A percentile compares a stretch with the other conserved stretches of the same genome.
Conservation (phyloP, 1,140 invertebrate genomes). For the Hypothenemus hampei region DNA sequence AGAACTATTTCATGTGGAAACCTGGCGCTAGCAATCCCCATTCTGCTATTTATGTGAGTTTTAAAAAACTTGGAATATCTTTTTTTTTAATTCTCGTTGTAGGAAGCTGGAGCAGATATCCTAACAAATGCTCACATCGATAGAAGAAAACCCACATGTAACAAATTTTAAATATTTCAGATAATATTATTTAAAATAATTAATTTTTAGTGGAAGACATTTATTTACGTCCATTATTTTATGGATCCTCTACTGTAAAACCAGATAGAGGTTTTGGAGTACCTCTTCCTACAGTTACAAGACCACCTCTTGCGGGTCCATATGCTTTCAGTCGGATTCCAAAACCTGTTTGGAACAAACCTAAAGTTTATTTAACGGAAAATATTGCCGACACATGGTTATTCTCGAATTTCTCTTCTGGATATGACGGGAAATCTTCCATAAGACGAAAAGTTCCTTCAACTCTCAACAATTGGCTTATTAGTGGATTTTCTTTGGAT, state of each 20-base stretch:
- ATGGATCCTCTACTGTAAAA: constrained; percentile 53
- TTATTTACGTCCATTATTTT: constrained; percentile 42
- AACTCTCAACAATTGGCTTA: constrained; percentile 87
- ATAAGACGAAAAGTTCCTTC: constrained; percentile 67
- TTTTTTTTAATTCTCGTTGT: constrained; percentile 44
- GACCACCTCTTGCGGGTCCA: constrained; percentile 78
- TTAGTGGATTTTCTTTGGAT: constrained; percentile 90
- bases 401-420: constrained; percentile 73
- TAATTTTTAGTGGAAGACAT: constrained; percentile 42
- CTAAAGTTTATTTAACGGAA: constrained; percentile 71
- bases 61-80: neutral
- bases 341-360: constrained; percentile 69
- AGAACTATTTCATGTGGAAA: constrained; percentile 53
- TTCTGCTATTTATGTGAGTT: constrained; percentile 59
- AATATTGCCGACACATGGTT: constrained; percentile 76
- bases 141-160: constrained; percentile 56
- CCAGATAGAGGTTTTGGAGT: constrained; percentile 54
- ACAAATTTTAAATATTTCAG: constrained; percentile 44
- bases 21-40: constrained; percentile 60
- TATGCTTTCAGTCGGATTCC: constrained; percentile 87
- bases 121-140: constrained; percentile 68
- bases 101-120: constrained; percentile 74
- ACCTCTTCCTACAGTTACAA: constrained; percentile 56
- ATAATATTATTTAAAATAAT: neutral
- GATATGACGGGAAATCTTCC: constrained; percentile 54